Evolutionary conservation across 2,888 invertebrate genomes (phyloP), one percentile per base, ranked within the genome.

Genomic region (Empis livida): DNA sequence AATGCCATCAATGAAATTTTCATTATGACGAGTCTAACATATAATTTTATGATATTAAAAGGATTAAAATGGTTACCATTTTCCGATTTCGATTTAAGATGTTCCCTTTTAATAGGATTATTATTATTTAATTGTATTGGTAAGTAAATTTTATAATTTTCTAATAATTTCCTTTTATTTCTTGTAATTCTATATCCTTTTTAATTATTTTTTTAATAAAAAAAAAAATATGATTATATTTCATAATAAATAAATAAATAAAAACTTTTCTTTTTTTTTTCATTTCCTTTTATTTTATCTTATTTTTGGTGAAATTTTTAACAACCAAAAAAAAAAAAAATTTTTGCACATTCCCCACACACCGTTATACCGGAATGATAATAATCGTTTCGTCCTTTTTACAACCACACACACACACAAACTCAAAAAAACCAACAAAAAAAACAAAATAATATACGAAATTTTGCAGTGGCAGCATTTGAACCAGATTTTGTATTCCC

Each of bases 401-500:
- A 2, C 23, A 8, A 20, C 20, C 20, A 20, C 6, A 3, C 20
- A 8, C 9, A 27, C 20, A 20, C 20, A 27, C 23, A 27, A 27
- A 27, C 9, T 27, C 9, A 27, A 27, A 27, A 8, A 20, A 20
- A 20, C 20, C 20, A 20, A 20, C 20, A 3, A 20, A 20, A 27
- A 5, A 27, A 5, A 27, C 8, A 27, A 27, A 27, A 5, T 20
- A 5, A 20, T 20, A 5, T 20, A 20, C 20, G 5, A 20, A 20
- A 20, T 20, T 20, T 20, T 20, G 2, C 23, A 76, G 77, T 74
- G 55, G 71, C 73, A 60, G 79, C 80, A 60, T 77, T 80, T 70
- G 82, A 81, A 70, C 84, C 85, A 61, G 81, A 82, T 68, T 85
- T 85, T 70, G 75, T 78, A 55, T 77, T 77, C 61, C 80, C 83